A percentile compares a stretch with the other conserved stretches of the same genome.
Evolutionary conservation across 2,797 vertebrate species (phyloP).

Genomic region (Rhinella marina): DNA sequence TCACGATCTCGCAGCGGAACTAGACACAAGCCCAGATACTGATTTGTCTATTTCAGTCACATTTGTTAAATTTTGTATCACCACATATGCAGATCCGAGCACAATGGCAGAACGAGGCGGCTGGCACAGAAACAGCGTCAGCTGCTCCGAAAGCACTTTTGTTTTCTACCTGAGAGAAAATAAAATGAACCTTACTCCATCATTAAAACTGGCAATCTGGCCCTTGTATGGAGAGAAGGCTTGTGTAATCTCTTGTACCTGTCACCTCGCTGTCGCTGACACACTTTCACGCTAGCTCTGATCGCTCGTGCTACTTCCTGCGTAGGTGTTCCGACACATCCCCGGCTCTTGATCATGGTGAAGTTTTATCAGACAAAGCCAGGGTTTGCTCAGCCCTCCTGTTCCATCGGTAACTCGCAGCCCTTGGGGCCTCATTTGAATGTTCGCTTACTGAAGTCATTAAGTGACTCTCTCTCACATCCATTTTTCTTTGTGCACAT

Average conservation of each 20-base stretch:
- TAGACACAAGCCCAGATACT: background rate
- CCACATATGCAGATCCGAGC: constrained; percentile 36
- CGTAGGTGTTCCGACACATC: constrained; percentile 61
- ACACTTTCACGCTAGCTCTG: constrained; percentile 56
- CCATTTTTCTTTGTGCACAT: constrained; percentile 55
- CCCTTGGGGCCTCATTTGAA: constrained; percentile 61
- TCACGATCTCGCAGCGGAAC: background rate
- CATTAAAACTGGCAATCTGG: constrained; percentile 57
- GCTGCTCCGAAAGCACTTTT: constrained; percentile 45
- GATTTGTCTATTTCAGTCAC: constrained; percentile 43
- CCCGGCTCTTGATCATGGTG: constrained; percentile 39
- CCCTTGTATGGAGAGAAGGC: constrained; percentile 21
- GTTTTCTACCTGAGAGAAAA: constrained; percentile 54
- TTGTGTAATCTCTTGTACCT: constrained; percentile 53
- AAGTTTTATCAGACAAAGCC: constrained; percentile 59
- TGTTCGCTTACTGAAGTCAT: constrained; percentile 58
- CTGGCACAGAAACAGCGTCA: constrained; percentile 49
- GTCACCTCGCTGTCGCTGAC: constrained; percentile 57
- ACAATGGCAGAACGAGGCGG: constrained; percentile 44
- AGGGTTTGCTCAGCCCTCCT: constrained; percentile 51
- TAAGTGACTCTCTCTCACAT: constrained; percentile 56
- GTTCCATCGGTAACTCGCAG: constrained; percentile 39
- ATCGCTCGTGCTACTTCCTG: constrained; percentile 54
- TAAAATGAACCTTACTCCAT: constrained; percentile 45
- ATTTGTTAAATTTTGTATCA: constrained; percentile 27